Evolutionary conservation across 2,888 invertebrate species (phyloP), one percentile per base, ranked within the genome.

Genomic region (Cylloceria caligata): DNA sequence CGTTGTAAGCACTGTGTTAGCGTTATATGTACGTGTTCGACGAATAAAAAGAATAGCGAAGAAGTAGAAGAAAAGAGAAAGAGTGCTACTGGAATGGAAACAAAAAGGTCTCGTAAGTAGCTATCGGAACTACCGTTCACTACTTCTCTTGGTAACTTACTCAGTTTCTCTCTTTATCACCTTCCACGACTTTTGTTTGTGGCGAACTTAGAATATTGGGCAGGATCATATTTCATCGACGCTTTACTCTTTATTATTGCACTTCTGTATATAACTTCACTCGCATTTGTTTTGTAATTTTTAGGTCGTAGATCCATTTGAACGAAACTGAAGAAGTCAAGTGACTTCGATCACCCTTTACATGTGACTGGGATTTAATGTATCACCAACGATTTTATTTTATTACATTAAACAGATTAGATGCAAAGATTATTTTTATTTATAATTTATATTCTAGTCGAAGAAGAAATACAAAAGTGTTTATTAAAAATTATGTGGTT

Each of bases 41-140:
- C 6, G 11, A 39, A 9, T 52, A 19, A 52, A 69, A 49, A 16
- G 39, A 49, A 36, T 60, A 39, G 52, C 49, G 49, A 64, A n/a
- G 36, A 16, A 3, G 49, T 11, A 6, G 13, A 62, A 19, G 62
- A 39, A 21, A 39, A 11, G 13, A 21, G 16, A 62, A 11, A 34
- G 9, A n/a, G 24, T 2, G n/a, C n/a, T n/a, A n/a, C n/a, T 34
- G n/a, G 34, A n/a, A 19, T 39, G 64, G 24, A 24, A 24, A 24
- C 21, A 64, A 39, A 64, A 42, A 64, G 13, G 9, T 64, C 6
- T 16, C 11, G 34, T 5, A n/a, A n/a, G n/a, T 3, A 36, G 21
- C 21, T 4, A 42, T 9, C 21, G 13, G 19, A 62, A 62, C 39
- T 39, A 39, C 11, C 39, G 11, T 62, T 62, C 13, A 13, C 62